Conservation (phyloP, 2,888 invertebrate genomes). For the Tridacna gigas region DNA sequence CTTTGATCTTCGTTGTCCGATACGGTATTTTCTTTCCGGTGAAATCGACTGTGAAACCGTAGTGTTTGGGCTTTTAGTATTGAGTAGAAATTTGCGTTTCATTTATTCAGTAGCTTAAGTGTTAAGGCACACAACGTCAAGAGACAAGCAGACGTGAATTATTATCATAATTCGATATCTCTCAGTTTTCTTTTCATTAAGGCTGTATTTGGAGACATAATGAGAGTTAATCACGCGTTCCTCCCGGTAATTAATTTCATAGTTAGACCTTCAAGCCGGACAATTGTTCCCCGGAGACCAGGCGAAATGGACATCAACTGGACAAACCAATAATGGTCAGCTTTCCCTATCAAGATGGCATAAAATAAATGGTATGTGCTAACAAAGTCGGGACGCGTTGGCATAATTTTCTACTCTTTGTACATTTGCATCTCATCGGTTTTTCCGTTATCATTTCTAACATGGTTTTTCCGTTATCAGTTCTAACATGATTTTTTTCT, state of each 20-base stretch:
- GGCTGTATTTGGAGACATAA: slow-evolving; percentile 59
- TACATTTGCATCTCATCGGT: too few relatives aligned
- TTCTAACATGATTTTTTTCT: too few relatives aligned
- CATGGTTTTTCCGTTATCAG: too few relatives aligned
- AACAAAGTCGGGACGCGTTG: too few relatives aligned
- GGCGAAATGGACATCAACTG: slow-evolving; percentile 23
- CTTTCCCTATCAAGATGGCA: background rate
- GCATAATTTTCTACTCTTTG: too few relatives aligned
- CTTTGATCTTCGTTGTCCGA: too few relatives aligned
- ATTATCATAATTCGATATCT: slow-evolving; percentile 45
- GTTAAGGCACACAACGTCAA: slow-evolving; percentile 35
- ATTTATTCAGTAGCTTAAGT: background rate
- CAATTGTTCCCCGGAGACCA: slow-evolving; percentile 32
- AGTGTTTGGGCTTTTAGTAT: too few relatives aligned
- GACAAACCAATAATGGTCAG: slow-evolving; percentile 12
- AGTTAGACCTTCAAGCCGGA: slow-evolving; percentile 28
- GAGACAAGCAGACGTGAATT: slow-evolving; percentile 48
- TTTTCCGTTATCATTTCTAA: too few relatives aligned
- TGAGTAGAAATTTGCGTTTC: too few relatives aligned
- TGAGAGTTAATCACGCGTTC: slow-evolving; percentile 57
- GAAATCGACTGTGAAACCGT: too few relatives aligned
- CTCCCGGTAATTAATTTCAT: slow-evolving; percentile 61
- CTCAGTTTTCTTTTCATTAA: slow-evolving; percentile 62
- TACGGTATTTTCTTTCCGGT: too few relatives aligned
- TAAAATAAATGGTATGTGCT: too few relatives aligned